phyloP scores from a whole-genome alignment of 2,797 vertebrate genomes.

The Leptodactylus fallax region DNA sequence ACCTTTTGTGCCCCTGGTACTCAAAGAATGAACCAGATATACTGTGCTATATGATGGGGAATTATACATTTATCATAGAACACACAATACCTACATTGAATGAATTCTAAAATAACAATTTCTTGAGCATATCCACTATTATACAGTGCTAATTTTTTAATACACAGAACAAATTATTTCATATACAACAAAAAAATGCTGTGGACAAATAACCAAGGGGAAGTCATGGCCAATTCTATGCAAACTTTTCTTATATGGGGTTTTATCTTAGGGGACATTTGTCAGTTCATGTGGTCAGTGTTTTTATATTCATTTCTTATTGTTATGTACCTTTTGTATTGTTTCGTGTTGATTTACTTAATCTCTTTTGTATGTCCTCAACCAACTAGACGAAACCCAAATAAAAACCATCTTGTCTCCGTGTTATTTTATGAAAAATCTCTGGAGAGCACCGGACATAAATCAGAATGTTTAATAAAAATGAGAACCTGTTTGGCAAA shows the following conservation, averaged over 20 bases:
- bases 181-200: not conserved
- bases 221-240: not conserved
- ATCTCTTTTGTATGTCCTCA: constrained; percentile 7
- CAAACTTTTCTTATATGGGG: constrained; percentile 18
- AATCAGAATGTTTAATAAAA: constrained; percentile 61
- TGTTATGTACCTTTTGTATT: constrained; percentile 7
- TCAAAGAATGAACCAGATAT: not conserved
- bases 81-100: not conserved
- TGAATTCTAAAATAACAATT: not conserved
- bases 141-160: not conserved
- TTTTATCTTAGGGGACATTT: not conserved
- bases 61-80: not conserved
- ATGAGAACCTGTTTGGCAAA: constrained; percentile 55
- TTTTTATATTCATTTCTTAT: not conserved
- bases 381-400: constrained; percentile 29
- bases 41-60: not conserved
- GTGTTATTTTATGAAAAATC: constrained; percentile 49
- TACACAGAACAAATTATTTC: not conserved
- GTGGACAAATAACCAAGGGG: not conserved
- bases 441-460: constrained; percentile 30
- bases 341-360: constrained; percentile 9
- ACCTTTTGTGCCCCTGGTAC: not conserved
- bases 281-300: not conserved
- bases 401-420: constrained; percentile 43
- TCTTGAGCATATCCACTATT: not conserved